A percentile compares a stretch with the other conserved stretches of the same genome.
These are phyloP conservation scores for Julus scandinavius DNA, from an alignment of 2,888 invertebrate genomes.

Conservation along the genomic window DNA sequence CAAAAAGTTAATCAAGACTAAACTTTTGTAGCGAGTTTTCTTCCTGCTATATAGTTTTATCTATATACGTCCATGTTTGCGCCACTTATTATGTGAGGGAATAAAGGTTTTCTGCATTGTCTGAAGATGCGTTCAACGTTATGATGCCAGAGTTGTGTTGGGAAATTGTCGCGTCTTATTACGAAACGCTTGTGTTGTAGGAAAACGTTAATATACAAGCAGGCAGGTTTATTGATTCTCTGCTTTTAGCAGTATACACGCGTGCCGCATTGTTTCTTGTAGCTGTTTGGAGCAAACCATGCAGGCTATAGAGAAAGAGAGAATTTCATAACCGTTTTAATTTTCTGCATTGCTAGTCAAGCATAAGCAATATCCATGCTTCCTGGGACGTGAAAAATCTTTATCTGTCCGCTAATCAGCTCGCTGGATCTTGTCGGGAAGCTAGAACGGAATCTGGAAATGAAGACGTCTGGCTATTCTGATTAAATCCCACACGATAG, in stretches of 20 bases:
- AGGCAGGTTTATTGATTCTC: conserved; percentile 26
- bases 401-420: conserved; percentile 56
- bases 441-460: conserved; percentile 48
- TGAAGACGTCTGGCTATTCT: conserved; percentile 49
- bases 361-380: conserved; percentile 56
- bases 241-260: conserved; percentile 18
- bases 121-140: neutral
- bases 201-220: conserved; percentile 11
- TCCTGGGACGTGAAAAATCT: conserved; percentile 55
- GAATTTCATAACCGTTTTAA: conserved; percentile 56
- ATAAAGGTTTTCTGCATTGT: conserved; percentile 3
- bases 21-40: neutral
- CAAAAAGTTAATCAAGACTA: conserved; percentile 3
- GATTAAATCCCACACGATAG: conserved; percentile 52
- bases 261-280: conserved; percentile 33
- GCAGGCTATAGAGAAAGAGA: neutral
- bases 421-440: conserved; percentile 53
- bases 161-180: conserved; percentile 31
- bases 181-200: neutral
- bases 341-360: conserved; percentile 56
- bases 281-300: conserved; percentile 32
- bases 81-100: neutral
- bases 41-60: neutral
- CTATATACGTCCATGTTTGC: neutral
- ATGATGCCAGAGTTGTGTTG: neutral